Evolutionary conservation across 2,113 vertebrate genomes (phyloP), one percentile per base, ranked within the genome.

Genomic region (Promerops cafer): DNA sequence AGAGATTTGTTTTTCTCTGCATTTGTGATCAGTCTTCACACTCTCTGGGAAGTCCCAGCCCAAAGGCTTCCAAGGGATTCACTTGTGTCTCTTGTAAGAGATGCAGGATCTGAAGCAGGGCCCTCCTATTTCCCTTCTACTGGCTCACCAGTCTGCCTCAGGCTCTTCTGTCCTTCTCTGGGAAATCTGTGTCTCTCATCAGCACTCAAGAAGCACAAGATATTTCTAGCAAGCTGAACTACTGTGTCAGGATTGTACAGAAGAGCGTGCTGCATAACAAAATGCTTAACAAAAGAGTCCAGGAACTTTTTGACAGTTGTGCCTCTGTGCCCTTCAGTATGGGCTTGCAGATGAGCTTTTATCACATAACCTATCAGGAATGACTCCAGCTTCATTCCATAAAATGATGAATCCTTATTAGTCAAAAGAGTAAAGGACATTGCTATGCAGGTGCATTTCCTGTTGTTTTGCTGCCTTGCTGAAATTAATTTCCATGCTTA

Each of bases 31-130:
- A 76, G 4, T 72, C 45, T 80, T 72, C 39, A 57, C 9, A 33
- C 1, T 47, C 5, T 39, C 14, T 39, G 88, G 63, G 53, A 81
- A 59, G 21, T 3, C 5, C 6, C 12, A 74, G 10, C 28, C 9
- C 35, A 75, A 66, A 81, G 30, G 22, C 35, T 86, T 86, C 37
- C 21, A 82, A 50, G 6, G 12, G 3, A 26, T 63, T 40, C 60
- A 60, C 6, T 3, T 0, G 0, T 47, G 10, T 35, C 11, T 78
- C 30, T 72, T 75, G 23, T 47, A 75, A 15, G 31, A 64, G 56
- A 20, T 18, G 13, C 9, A 76, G n/a, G 14, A 72, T n/a, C 7
- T 9, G 3, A 54, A 70, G 30, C 26, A 72, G 22, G 4, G 9
- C 17, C 23, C 10, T 76, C 13, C n/a, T 63, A 2, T n/a, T 74